phyloP scores from a whole-genome alignment of 2,113 vertebrate species.

The Nycticebus coucang region DNA sequence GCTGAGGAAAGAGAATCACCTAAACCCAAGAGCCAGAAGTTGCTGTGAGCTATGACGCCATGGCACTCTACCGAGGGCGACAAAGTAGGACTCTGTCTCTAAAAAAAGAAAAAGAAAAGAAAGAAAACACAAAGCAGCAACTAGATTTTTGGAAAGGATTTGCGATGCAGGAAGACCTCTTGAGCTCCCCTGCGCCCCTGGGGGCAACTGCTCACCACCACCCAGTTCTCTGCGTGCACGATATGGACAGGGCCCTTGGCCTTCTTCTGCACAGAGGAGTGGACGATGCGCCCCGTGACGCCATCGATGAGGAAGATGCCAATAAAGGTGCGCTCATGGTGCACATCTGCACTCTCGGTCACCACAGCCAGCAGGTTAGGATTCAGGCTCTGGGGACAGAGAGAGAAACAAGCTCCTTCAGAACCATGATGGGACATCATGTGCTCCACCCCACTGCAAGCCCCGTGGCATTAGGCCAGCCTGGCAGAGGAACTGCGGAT shows the following conservation, averaged over 20 bases:
- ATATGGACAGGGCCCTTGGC: conserved; percentile 94
- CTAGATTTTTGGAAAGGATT: neutral
- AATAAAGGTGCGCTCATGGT: conserved; percentile 95
- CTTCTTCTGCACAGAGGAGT: conserved; percentile 95
- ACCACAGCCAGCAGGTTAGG: conserved; percentile 96
- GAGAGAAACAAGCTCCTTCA: neutral
- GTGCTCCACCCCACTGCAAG: neutral
- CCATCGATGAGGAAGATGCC: conserved; percentile 95
- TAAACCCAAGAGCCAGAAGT: no score
- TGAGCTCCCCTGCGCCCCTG: neutral
- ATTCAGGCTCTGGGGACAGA: conserved; percentile 91
- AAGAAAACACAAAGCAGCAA: neutral
- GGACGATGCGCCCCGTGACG: conserved; percentile 95
- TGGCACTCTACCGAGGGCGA: no score
- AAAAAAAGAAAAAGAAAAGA: no score
- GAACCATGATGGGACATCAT: fast-evolving
- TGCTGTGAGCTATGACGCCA: no score
- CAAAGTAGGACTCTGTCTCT: no score
- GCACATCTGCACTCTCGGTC: conserved; percentile 93
- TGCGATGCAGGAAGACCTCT: neutral
- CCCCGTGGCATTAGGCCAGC: neutral
- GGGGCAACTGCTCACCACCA: conserved; percentile 90
- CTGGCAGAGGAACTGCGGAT: neutral
- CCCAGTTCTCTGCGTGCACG: conserved; percentile 99
- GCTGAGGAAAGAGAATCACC: no score